phyloP scores from a whole-genome alignment of 2,888 invertebrate genomes.

The Melikaiella ostensackeni region DNA sequence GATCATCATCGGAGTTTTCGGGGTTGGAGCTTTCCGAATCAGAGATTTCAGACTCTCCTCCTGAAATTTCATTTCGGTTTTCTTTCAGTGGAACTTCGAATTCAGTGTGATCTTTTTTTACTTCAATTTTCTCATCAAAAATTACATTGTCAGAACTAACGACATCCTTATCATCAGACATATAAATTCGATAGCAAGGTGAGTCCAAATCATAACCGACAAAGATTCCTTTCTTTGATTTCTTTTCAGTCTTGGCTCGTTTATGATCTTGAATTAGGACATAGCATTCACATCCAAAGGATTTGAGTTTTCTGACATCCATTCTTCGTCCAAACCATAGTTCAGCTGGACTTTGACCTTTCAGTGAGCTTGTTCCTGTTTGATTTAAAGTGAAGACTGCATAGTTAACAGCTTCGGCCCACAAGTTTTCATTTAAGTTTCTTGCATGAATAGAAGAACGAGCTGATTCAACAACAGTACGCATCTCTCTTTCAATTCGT shows the following conservation, averaged over 20 bases:
- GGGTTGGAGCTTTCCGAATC: too few relatives aligned
- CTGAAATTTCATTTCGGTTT: too few relatives aligned
- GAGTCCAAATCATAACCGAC: conserved; percentile 59
- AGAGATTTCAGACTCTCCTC: too few relatives aligned
- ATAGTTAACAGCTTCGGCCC: too few relatives aligned
- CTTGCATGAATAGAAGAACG: conserved; percentile 48
- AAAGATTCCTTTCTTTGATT: conserved; percentile 55
- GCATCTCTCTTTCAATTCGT: conserved; percentile 67
- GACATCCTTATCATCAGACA: conserved; percentile 49
- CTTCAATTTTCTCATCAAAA: conserved; percentile 33
- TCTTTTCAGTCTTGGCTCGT: conserved; percentile 52
- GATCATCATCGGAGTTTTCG: too few relatives aligned
- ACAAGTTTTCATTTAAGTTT: too few relatives aligned
- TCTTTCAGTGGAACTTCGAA: too few relatives aligned
- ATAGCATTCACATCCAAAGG: conserved; percentile 58
- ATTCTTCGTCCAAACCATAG: too few relatives aligned
- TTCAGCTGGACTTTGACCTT: too few relatives aligned
- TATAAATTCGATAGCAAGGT: conserved; percentile 53
- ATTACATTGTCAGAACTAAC: conserved; percentile 4
- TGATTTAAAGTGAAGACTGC: too few relatives aligned
- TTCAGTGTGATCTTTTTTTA: conserved; percentile 14
- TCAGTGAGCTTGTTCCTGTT: too few relatives aligned
- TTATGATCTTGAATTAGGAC: conserved; percentile 53
- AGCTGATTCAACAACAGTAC: conserved; percentile 65
- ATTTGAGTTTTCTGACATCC: conserved; percentile 18